phyloP scores from a whole-genome alignment of 1,140 invertebrate species.

The Cataglyphis hispanica region DNA sequence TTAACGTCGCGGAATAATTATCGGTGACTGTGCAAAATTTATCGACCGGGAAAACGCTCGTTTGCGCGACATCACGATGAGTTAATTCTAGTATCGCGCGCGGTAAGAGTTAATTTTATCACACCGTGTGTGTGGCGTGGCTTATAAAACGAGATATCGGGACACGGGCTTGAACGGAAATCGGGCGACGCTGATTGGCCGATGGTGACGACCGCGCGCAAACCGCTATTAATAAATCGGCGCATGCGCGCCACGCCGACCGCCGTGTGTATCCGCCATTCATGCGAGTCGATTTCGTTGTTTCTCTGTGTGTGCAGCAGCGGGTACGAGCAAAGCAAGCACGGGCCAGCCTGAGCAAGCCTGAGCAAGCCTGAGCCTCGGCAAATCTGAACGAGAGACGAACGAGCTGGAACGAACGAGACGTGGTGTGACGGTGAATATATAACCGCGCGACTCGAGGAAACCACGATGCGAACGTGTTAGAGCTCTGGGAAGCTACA shows the following conservation, averaged over 20 bases:
- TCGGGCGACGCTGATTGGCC: slow-evolving; percentile 73
- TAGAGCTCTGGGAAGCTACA: slow-evolving; percentile 69
- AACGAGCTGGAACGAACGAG: slow-evolving; percentile 62
- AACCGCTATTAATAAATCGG: slow-evolving; percentile 81
- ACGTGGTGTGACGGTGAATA: slow-evolving; percentile 80
- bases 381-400: slow-evolving; percentile 50
- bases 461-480: slow-evolving; percentile 80
- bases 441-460: slow-evolving; percentile 74
- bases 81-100: slow-evolving; percentile 69
- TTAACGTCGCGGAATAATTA: slow-evolving; percentile 5
- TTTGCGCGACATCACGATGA: slow-evolving; percentile 29
- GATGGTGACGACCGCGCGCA: slow-evolving; percentile 76
- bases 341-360: slow-evolving; percentile 1
- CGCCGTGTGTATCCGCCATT: slow-evolving; percentile 83
- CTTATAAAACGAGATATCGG: slow-evolving; percentile 58
- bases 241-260: slow-evolving; percentile 75
- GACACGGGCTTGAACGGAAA: slow-evolving; percentile 66
- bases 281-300: slow-evolving; percentile 84
- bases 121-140: neutral
- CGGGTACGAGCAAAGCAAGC: slow-evolving; percentile 55
- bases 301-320: slow-evolving; percentile 76
- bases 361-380: neutral
- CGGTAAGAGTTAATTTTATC: slow-evolving; percentile 70
- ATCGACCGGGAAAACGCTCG: slow-evolving; percentile 57
- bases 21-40: slow-evolving; percentile 29